phyloP scores from a whole-genome alignment of 2,797 vertebrate species.

The Poeciliopsis paucimaculata region DNA sequence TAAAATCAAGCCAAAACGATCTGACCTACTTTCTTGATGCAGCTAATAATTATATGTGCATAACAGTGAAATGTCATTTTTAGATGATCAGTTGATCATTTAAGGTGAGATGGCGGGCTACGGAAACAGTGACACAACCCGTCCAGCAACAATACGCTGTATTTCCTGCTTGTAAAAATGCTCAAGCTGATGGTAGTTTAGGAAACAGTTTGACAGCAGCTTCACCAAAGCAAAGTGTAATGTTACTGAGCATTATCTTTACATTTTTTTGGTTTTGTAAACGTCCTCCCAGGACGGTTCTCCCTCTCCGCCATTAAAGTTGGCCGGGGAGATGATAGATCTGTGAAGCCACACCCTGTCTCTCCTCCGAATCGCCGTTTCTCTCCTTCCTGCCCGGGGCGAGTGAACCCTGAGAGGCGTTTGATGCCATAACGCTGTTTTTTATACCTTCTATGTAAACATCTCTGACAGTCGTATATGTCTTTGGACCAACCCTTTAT shows the following conservation, averaged over 20 bases:
- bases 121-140: background rate
- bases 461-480: slow-evolving; percentile 32
- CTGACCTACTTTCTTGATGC: background rate
- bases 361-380: slow-evolving; percentile 35
- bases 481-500: slow-evolving; percentile 18
- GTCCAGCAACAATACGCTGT: background rate
- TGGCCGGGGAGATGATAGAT: slow-evolving; percentile 58
- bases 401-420: slow-evolving; percentile 27
- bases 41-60: background rate
- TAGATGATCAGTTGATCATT: background rate
- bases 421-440: slow-evolving; percentile 32
- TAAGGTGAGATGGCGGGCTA: background rate
- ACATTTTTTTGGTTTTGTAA: slow-evolving; percentile 16
- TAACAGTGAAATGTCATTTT: background rate
- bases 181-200: background rate
- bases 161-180: background rate
- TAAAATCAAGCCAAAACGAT: background rate
- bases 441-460: slow-evolving; percentile 48
- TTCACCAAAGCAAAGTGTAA: background rate
- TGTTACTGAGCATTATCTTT: background rate
- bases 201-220: background rate
- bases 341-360: slow-evolving; percentile 51
- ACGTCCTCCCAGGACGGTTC: slow-evolving; percentile 38
- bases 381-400: slow-evolving; percentile 39
- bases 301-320: slow-evolving; percentile 50